These are phyloP conservation scores for Rhynchomys soricoides DNA, from an alignment of 2,113 vertebrate species.

Conservation along the genomic window DNA sequence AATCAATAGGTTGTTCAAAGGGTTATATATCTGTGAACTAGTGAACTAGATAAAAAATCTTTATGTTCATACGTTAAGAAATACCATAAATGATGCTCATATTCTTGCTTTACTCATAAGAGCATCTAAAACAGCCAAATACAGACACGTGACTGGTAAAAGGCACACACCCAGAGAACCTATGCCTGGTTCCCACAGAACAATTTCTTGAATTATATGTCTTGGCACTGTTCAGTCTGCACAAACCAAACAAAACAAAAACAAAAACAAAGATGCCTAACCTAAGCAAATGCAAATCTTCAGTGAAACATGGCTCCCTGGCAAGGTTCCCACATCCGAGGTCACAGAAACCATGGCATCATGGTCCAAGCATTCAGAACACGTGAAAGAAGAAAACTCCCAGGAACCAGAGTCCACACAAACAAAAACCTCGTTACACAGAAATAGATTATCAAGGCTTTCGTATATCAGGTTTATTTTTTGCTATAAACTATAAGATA, in stretches of 20 bases:
- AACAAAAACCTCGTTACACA: background rate
- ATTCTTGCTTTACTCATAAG: background rate
- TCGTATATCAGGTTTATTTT: background rate
- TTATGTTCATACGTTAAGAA: background rate
- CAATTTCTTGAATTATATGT: background rate
- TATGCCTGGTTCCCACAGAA: background rate
- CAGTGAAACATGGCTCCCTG: background rate
- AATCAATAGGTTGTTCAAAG: background rate
- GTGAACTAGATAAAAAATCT: background rate
- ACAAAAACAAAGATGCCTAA: background rate
- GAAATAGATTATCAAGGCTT: background rate
- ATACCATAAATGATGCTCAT: background rate
- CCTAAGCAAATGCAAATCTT: background rate
- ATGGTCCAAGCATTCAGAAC: background rate
- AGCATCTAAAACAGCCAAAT: background rate
- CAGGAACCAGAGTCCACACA: background rate
- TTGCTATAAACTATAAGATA: constrained; percentile 31
- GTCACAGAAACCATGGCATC: background rate
- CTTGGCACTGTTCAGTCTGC: background rate
- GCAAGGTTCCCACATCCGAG: background rate
- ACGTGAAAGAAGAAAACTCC: background rate
- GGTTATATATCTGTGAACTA: background rate
- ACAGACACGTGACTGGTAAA: background rate
- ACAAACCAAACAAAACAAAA: background rate
- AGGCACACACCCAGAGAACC: background rate